phyloP scores from a whole-genome alignment of 2,113 vertebrate species.

The Hymenochirus boettgeri region DNA sequence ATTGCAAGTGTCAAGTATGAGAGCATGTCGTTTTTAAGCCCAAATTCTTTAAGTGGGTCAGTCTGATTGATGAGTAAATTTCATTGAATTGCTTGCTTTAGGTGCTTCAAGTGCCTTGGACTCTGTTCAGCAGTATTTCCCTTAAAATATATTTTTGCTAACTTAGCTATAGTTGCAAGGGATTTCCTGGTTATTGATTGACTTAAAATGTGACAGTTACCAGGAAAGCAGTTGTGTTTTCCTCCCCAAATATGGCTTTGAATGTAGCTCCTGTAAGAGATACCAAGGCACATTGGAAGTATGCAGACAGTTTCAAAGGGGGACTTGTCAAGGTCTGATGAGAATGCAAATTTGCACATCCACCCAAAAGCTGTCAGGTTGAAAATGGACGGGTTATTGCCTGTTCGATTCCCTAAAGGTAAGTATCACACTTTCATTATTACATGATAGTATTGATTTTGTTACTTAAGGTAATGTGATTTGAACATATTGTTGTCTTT shows the following conservation, averaged over 20 bases:
- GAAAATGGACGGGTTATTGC: constrained; percentile 94
- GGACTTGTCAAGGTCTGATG: constrained; percentile 90
- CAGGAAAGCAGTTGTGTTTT: constrained; percentile 20
- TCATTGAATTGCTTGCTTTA: constrained; percentile 56
- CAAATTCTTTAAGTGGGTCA: constrained; percentile 63
- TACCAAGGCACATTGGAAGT: constrained; percentile 94
- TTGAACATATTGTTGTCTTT: no score
- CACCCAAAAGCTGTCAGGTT: constrained; percentile 94
- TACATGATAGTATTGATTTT: no score
- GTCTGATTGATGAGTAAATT: constrained; percentile 72
- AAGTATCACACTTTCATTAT: constrained; percentile 57
- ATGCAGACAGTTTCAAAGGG: constrained; percentile 92
- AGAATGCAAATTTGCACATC: constrained; percentile 98
- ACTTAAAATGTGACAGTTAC: no score
- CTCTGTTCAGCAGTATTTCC: constrained; percentile 45
- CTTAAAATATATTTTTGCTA: constrained; percentile 37
- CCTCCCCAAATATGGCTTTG: constrained; percentile 83
- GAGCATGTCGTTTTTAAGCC: constrained; percentile 65
- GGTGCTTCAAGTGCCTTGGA: constrained; percentile 55
- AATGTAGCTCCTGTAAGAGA: constrained; percentile 88
- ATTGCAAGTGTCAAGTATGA: constrained; percentile 56
- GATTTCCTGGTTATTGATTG: constrained; percentile 41
- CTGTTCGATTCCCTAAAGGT: constrained; percentile 97
- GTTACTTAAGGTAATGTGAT: no score
- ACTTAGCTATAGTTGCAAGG: constrained; percentile 42